Percentiles rank a stretch among this genome's conserved stretches.
These are phyloP conservation scores for Spermophilus dauricus DNA, from an alignment of 2,113 vertebrate genomes.

Conservation along the genomic window DNA sequence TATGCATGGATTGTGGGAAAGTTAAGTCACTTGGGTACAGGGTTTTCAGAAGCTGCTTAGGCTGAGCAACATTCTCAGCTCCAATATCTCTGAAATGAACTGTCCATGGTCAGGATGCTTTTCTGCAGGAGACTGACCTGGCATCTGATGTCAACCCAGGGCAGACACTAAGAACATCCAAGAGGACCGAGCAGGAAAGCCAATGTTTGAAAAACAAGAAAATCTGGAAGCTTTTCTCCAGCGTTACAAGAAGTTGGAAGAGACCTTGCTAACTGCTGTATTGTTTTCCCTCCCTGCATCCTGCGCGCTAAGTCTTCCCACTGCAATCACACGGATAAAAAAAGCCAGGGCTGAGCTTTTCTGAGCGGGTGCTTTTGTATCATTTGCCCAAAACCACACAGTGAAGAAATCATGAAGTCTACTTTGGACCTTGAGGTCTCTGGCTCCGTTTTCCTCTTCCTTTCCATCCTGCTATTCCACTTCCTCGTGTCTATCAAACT, in stretches of 20 bases:
- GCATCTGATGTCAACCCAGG: neutral
- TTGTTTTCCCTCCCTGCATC: too few species aligned
- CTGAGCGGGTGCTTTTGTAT: neutral
- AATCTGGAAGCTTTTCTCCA: neutral
- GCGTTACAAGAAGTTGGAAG: neutral
- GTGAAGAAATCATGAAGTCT: neutral
- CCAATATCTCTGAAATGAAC: neutral
- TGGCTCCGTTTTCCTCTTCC: neutral
- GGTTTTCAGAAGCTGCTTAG: neutral
- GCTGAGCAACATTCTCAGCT: neutral
- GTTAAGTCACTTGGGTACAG: neutral
- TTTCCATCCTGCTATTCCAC: neutral
- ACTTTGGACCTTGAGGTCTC: neutral
- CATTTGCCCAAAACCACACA: neutral
- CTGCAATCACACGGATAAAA: neutral
- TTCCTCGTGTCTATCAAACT: neutral
- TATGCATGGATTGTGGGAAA: neutral
- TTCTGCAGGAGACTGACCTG: neutral
- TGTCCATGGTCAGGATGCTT: neutral
- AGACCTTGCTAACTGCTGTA: neutral
- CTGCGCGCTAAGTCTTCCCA: neutral
- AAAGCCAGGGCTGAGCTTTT: neutral
- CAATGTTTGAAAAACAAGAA: neutral
- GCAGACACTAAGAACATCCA: neutral
- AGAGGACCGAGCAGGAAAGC: neutral